A percentile compares a stretch with the other conserved stretches of the same genome.
Conservation (phyloP, 1,140 invertebrate genomes). For the Neotoxoptera formosana region DNA sequence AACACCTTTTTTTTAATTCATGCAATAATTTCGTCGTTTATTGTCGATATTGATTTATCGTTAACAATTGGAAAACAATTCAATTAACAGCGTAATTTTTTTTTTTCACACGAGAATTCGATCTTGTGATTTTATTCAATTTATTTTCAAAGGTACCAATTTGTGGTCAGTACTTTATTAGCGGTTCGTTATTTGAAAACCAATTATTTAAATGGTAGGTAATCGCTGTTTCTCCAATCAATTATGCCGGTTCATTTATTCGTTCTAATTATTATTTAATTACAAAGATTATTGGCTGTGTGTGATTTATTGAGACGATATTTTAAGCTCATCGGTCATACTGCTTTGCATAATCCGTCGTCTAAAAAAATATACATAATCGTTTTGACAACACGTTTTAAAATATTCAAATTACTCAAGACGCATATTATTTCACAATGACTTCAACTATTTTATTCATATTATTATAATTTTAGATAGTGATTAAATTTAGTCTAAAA, state of each 20-base stretch:
- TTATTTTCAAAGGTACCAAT: background rate
- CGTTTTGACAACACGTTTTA: background rate
- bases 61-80: background rate
- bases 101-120: background rate
- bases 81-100: background rate
- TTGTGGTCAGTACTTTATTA: background rate
- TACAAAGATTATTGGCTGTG: slow-evolving; percentile 15
- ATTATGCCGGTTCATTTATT: background rate
- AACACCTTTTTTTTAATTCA: background rate
- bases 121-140: background rate
- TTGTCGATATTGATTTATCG: background rate
- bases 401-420: background rate
- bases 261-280: slow-evolving; percentile 15
- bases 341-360: background rate
- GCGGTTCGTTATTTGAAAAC: background rate
- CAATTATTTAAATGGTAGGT: slow-evolving; percentile 12
- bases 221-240: background rate
- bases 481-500: no score
- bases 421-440: background rate
- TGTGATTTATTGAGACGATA: slow-evolving; percentile 7
- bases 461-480: background rate
- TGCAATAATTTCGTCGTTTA: background rate
- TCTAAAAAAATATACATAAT: background rate
- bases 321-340: background rate
- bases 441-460: background rate